phyloP scores from a whole-genome alignment of 2,888 invertebrate species.

The Andrena bucephala region DNA sequence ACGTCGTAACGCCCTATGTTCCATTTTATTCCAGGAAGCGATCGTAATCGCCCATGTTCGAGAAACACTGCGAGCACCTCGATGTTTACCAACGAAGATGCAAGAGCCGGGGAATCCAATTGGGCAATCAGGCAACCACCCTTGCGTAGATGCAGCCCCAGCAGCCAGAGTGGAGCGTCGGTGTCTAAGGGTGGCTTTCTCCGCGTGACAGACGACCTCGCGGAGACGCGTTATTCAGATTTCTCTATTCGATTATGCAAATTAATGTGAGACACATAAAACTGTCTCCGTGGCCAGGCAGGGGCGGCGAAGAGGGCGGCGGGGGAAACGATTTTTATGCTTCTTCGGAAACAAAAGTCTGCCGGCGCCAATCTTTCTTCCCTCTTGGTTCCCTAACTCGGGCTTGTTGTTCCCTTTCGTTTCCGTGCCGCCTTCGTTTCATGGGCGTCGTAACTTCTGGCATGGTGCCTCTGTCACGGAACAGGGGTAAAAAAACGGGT shows the following conservation, averaged over 20 bases:
- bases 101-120: conserved; percentile 28
- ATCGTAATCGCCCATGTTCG: background rate
- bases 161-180: conserved; percentile 18
- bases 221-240: conserved; percentile 80
- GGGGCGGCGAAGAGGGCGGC: background rate
- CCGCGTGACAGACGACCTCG: conserved; percentile 61
- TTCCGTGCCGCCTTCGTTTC: conserved; percentile 40
- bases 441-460: conserved; percentile 69
- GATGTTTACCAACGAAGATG: conserved; percentile 25
- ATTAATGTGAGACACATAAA: conserved; percentile 83
- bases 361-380: conserved; percentile 77
- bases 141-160: background rate
- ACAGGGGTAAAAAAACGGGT: conserved; percentile 20
- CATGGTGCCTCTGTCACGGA: conserved; percentile 52
- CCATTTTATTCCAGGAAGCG: background rate
- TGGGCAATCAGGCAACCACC: conserved; percentile 58
- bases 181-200: conserved; percentile 17
- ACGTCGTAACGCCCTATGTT: no score
- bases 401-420: conserved; percentile 40
- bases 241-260: conserved; percentile 84
- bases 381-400: conserved; percentile 37
- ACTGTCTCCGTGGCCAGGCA: conserved; percentile 76
- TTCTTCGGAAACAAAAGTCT: conserved; percentile 83
- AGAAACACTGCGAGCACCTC: background rate
- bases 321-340: conserved; percentile 79